Evolutionary conservation across 2,113 vertebrate genomes (phyloP).

Genomic region (Microtus richardsoni): DNA sequence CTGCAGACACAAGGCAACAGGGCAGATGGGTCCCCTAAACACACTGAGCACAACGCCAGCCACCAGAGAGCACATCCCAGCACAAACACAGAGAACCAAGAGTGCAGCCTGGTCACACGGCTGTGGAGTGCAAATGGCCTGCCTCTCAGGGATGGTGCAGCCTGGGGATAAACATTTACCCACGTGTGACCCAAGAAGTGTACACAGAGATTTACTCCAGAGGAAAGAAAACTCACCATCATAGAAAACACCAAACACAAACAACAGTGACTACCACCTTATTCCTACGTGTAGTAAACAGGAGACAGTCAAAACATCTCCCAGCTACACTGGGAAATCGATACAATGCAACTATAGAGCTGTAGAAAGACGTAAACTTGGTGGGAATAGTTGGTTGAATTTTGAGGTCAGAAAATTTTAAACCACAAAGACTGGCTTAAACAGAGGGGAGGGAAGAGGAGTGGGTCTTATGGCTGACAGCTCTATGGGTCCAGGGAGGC

Average conservation of each 20-base stretch:
- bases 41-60: background rate
- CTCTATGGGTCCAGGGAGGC: background rate
- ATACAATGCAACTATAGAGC: background rate
- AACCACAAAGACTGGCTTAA: background rate
- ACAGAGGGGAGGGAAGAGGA: background rate
- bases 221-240: background rate
- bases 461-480: no score
- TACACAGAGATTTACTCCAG: background rate
- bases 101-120: background rate
- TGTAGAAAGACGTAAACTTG: background rate
- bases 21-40: background rate
- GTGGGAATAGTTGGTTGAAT: background rate
- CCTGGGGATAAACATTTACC: background rate
- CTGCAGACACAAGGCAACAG: no score
- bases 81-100: background rate
- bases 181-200: background rate
- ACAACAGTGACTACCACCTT: background rate
- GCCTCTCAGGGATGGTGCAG: background rate
- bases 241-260: background rate
- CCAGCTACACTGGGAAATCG: no score
- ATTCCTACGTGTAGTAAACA: background rate
- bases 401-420: background rate
- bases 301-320: background rate
- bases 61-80: background rate
- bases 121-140: background rate